Base-by-base conservation (phyloP, 2,113 vertebrate genomes). In the Poeciliopsis prolifica region DNA sequence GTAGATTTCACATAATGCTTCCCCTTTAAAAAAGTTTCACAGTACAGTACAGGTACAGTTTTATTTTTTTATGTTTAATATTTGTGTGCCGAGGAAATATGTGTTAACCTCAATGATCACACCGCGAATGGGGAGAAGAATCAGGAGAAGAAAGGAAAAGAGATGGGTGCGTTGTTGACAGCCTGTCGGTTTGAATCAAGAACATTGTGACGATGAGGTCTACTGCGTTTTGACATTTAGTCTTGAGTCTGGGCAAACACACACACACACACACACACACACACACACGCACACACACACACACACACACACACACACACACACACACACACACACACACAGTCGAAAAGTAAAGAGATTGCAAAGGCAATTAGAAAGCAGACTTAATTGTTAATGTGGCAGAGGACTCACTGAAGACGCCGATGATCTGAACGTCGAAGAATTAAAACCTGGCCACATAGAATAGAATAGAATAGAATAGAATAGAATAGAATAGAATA, bases 181-280 rank as follows among this genome's bases (percentile, higher is more conserved):
- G 87, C 65, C 76, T 81, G 88, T 92, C 91, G 89, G 74, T 74
- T 85, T 85, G 61, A 78, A 85, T 90, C 29, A 77, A 81, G 71
- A 85, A 80, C 82, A 87, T 79, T 77, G 77, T 84, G 69, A 72
- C 42, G 66, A 89, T 78, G 78, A 87, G 78, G 69, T 82, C 65
- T 88, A 29, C 84, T 72, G 68, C 64, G 4, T 82, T 86, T 82
- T 87, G 89, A 91, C 86, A 92, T 77, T 74, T 69, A 73, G 72
- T 54, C 72, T 67, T 68, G 35, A 33, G 75, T 51, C 68, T 68
- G 65, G 68, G 70, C 70, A 78, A 31, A 68, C 68, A 68, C 58
- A 69, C 61, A 76, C 68, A n/a, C 33, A 62, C 71, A 60, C 42
- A 15, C 42, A 44, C 42, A 15, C 42, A 63, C 37, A 15, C 42